phyloP scores from a whole-genome alignment of 2,113 vertebrate genomes.

The Calidris pugnax region DNA sequence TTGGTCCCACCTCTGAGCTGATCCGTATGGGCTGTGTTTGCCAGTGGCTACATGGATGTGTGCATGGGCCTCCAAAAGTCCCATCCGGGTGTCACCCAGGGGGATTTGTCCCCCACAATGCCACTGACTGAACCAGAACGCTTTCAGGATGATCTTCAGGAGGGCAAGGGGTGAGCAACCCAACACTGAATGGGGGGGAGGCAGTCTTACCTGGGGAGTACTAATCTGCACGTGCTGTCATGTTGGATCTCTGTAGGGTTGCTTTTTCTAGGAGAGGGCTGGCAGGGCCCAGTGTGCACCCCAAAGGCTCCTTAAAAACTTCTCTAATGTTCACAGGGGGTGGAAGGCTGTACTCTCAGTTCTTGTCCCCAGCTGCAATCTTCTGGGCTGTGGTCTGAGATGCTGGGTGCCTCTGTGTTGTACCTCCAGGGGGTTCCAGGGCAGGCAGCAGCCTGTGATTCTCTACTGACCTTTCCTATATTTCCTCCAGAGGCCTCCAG shows the following conservation, averaged over 20 bases:
- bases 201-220: background rate
- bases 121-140: background rate
- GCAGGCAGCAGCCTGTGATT: background rate
- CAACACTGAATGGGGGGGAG: too few species aligned
- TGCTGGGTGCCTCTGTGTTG: background rate
- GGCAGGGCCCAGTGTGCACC: background rate
- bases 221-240: background rate
- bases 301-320: background rate
- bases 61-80: background rate
- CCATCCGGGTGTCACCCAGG: fast-evolving
- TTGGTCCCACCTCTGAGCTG: background rate
- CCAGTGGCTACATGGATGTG: fast-evolving
- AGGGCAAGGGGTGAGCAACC: background rate
- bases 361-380: background rate
- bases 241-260: background rate
- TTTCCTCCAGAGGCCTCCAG: background rate
- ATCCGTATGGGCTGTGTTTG: fast-evolving
- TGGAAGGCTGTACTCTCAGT: background rate
- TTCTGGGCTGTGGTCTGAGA: background rate
- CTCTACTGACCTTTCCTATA: background rate
- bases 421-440: background rate
- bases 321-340: background rate
- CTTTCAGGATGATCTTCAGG: background rate
- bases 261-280: background rate
- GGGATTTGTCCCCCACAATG: background rate